A percentile compares a stretch with the other conserved stretches of the same genome.
Conservation (phyloP, 2,113 vertebrate species). For the Shinisaurus crocodilurus region DNA sequence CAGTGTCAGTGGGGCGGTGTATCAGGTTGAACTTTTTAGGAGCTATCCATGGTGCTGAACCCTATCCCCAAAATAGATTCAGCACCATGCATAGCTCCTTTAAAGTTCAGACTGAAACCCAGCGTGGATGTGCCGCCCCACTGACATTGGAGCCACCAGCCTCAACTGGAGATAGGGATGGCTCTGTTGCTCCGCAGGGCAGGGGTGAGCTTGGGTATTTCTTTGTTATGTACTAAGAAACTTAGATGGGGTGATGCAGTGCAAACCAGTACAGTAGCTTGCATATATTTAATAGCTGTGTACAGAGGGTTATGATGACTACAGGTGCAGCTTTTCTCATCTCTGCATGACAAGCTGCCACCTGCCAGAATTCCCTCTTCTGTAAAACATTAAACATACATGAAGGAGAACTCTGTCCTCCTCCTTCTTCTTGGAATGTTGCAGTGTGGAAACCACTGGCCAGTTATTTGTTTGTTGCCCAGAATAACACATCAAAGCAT, state of each 20-base stretch:
- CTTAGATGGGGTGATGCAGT: not conserved
- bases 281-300: not conserved
- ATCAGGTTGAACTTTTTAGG: too few species aligned
- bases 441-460: not conserved
- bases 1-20: too few species aligned
- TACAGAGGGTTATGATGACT: not conserved
- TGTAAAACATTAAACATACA: not conserved
- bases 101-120: too few species aligned
- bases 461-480: not conserved
- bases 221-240: not conserved
- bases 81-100: too few species aligned
- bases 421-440: not conserved
- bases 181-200: not conserved
- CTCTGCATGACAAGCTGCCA: not conserved
- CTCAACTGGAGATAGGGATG: not conserved
- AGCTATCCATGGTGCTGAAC: too few species aligned
- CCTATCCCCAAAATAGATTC: too few species aligned
- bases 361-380: not conserved
- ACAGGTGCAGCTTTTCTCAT: not conserved
- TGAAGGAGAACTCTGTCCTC: not conserved
- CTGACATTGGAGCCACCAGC: too few species aligned
- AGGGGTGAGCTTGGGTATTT: not conserved
- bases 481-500: not conserved
- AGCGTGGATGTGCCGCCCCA: too few species aligned
- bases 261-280: not conserved